These are phyloP conservation scores for Idaea aversata DNA, from an alignment of 2,888 invertebrate genomes.

Conservation along the genomic window DNA sequence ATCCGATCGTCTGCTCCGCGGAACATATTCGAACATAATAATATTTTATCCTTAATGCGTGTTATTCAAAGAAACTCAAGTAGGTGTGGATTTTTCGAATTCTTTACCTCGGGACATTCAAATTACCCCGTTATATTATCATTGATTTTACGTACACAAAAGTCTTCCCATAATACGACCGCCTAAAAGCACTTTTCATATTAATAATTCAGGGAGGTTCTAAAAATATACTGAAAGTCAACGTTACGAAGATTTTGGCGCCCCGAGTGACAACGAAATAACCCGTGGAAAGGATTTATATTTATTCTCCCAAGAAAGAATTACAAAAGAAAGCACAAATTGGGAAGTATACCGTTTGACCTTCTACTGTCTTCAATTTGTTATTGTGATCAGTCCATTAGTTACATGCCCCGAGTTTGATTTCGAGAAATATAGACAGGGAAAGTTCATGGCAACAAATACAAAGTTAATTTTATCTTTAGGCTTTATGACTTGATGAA, in stretches of 20 bases:
- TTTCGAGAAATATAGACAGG: constrained; percentile 26
- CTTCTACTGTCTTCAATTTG: constrained; percentile 50
- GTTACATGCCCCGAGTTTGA: constrained; percentile 39
- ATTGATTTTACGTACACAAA: neutral
- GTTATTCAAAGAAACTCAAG: constrained; percentile 24
- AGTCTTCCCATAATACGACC: neutral
- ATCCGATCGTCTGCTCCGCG: constrained; percentile 50
- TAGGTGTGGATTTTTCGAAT: constrained; percentile 23
- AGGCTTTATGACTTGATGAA: constrained; percentile 30
- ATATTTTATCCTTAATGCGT: constrained; percentile 35
- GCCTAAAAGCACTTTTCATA: constrained; percentile 15
- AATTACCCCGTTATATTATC: neutral
- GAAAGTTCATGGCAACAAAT: constrained; percentile 24
- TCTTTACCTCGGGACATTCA: constrained; percentile 9
- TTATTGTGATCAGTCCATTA: constrained; percentile 51
- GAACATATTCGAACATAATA: constrained; percentile 29
- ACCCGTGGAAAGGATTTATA: constrained; percentile 39
- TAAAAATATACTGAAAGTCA: constrained; percentile 32
- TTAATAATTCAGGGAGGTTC: constrained; percentile 21
- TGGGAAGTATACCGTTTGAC: constrained; percentile 51
- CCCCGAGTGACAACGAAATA: constrained; percentile 33
- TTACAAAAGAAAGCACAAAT: constrained; percentile 45
- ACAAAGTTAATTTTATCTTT: constrained; percentile 29
- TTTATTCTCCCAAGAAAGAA: constrained; percentile 44
- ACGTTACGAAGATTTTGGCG: constrained; percentile 31